Evolutionary conservation across 2,113 vertebrate genomes (phyloP).

Genomic region (Bungarus multicinctus): DNA sequence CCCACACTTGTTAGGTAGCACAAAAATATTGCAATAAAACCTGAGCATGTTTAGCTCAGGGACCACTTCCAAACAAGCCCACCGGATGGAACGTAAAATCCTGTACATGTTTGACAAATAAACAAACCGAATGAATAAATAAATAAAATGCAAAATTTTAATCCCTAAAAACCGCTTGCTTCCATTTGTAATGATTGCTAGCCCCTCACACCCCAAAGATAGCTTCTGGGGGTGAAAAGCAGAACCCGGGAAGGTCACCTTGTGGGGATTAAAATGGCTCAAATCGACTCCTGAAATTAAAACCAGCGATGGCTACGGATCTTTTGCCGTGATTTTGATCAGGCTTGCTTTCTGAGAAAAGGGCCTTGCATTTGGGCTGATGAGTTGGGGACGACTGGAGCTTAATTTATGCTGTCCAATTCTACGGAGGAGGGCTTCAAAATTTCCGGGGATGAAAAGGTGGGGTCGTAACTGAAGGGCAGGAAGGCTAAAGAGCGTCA

Average conservation of each 20-base stretch:
- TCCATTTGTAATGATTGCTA: not conserved
- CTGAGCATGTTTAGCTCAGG: not conserved
- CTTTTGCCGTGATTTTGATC: not conserved
- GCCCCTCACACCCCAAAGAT: not conserved
- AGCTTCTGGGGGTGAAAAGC: not conserved
- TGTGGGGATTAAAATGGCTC: not conserved
- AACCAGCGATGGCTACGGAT: accelerated
- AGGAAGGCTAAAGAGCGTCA: not conserved
- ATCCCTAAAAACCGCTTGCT: not conserved
- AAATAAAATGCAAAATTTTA: not conserved
- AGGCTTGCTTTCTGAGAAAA: not conserved
- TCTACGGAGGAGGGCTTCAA: not conserved
- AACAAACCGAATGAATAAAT: no score
- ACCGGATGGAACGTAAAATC: not conserved
- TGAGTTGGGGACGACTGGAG: not conserved
- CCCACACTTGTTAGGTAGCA: not conserved
- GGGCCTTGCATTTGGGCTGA: not conserved
- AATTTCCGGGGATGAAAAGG: not conserved
- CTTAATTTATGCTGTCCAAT: not conserved
- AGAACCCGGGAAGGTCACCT: not conserved
- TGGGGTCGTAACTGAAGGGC: not conserved
- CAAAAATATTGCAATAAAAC: not conserved
- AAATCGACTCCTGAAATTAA: not conserved
- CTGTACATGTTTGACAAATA: no score
- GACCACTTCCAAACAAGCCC: not conserved